Base-by-base conservation (phyloP, 2,797 vertebrate genomes). In the Huso huso region DNA sequence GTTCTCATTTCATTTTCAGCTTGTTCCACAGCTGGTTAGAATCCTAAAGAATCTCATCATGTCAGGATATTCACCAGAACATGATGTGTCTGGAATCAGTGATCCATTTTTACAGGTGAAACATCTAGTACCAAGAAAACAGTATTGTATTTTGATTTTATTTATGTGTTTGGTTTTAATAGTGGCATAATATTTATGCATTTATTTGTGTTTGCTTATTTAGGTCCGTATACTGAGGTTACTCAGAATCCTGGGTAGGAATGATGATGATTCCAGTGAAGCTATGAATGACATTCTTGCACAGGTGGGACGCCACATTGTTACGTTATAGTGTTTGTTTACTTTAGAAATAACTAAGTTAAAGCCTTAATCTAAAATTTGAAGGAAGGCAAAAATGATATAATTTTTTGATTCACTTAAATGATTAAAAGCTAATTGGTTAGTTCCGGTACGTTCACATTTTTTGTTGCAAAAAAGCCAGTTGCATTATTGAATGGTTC, bases 261-360 rank as follows among this genome's bases (percentile, higher is more conserved):
- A 94, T 66, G 96, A 99, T 61, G 97, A 99, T 7, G 97, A 99
- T 83, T 98, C 96, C 66, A 99, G 97, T 87, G 97, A 99, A 93
- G 97, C 97, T 72, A 99, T 99, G 97, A 99, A 99, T 83, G 97
- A 99, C 82, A 99, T 99, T 82, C 93, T 99, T 84, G 97, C 97
- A 79, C 97, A 99, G 93, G 97, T 99, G 71, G 85, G 37, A 37
- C 1, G 4, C 37, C 37, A 5, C 37, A 37, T 37, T 37, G 37
- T 5, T 37, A 18, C 2, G 18, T 18, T 18, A 18, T 18, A 37
- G 23, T 37, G 23, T 37, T 37, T 37, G 23, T 37, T 37, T 37
- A 37, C 23, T 37, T 3, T 4, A 37, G 23, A 37, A 37, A 37
- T 37, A 4, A 37, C 23, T 37, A 37, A 37, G 37, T 37, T 37